phyloP scores from a whole-genome alignment of 1,140 invertebrate genomes.

The Diorhabda elongata region DNA sequence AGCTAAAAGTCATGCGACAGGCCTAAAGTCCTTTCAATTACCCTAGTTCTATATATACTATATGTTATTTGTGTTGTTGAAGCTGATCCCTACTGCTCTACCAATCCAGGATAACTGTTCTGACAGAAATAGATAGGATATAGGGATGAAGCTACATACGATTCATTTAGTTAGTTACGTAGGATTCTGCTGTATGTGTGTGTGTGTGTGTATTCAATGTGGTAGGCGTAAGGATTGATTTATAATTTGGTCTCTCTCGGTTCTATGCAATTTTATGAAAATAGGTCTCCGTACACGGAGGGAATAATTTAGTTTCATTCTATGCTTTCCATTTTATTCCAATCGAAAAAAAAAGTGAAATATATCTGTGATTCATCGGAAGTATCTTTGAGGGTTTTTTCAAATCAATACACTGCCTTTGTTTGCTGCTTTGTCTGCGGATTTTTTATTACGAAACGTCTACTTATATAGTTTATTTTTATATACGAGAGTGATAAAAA shows the following conservation, averaged over 20 bases:
- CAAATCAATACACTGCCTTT: too few species aligned
- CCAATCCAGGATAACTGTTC: slow-evolving; percentile 3
- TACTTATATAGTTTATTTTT: too few species aligned
- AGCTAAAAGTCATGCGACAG: too few species aligned
- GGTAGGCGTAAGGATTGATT: slow-evolving; percentile 7
- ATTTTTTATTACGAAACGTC: too few species aligned
- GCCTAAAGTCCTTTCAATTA: too few species aligned
- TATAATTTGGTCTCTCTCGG: not conserved
- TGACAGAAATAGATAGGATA: slow-evolving; percentile 11
- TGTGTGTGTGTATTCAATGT: slow-evolving; percentile 10
- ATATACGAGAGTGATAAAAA: too few species aligned
- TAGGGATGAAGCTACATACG: slow-evolving; percentile 1
- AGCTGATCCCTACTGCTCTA: slow-evolving; percentile 2
- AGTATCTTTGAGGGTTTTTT: too few species aligned
- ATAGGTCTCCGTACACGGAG: not conserved
- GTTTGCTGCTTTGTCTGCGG: too few species aligned
- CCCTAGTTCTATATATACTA: not conserved
- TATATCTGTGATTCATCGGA: too few species aligned
- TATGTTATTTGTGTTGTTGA: slow-evolving; percentile 6
- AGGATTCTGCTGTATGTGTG: not conserved
- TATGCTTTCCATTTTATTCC: too few species aligned
- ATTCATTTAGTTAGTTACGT: slow-evolving; percentile 4
- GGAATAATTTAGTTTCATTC: too few species aligned
- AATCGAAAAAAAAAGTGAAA: too few species aligned
- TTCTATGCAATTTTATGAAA: not conserved